phyloP scores from a whole-genome alignment of 2,797 vertebrate genomes.

The Forpus xanthops region DNA sequence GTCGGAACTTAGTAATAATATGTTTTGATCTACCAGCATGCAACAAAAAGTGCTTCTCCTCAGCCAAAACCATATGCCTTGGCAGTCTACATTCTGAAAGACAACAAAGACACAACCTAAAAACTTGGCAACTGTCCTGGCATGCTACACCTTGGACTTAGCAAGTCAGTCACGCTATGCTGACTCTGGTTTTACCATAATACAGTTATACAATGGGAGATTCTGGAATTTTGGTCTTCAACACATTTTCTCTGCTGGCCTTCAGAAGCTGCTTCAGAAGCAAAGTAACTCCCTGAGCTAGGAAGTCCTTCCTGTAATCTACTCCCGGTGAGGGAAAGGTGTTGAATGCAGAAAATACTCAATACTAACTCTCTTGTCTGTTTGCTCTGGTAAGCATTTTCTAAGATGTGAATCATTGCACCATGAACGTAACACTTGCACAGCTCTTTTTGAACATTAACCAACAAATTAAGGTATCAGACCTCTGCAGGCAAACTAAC shows the following conservation, averaged over 20 bases:
- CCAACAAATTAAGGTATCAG: not conserved
- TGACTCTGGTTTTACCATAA: conserved; percentile 37
- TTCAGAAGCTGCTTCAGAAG: not conserved
- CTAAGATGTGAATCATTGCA: not conserved
- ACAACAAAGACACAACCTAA: conserved; percentile 62
- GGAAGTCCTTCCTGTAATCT: not conserved
- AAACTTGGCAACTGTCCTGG: conserved; percentile 61
- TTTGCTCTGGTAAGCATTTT: not conserved
- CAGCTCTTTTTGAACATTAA: not conserved
- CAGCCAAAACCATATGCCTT: conserved; percentile 68
- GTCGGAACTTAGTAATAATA: conserved; percentile 25
- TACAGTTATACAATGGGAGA: not conserved
- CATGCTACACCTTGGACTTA: conserved; percentile 65
- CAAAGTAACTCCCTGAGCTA: not conserved
- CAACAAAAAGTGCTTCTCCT: conserved; percentile 56
- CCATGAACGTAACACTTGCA: not conserved
- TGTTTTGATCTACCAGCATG: conserved; percentile 25
- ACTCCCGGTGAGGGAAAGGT: not conserved
- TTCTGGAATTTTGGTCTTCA: not conserved
- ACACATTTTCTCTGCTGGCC: not conserved
- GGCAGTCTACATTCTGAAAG: conserved; percentile 54
- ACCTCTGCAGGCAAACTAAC: not conserved
- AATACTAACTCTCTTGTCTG: not conserved
- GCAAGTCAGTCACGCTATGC: conserved; percentile 69
- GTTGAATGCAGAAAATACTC: not conserved